These are phyloP conservation scores for Leiothrix lutea DNA, from an alignment of 2,113 vertebrate genomes.

Conservation along the genomic window DNA sequence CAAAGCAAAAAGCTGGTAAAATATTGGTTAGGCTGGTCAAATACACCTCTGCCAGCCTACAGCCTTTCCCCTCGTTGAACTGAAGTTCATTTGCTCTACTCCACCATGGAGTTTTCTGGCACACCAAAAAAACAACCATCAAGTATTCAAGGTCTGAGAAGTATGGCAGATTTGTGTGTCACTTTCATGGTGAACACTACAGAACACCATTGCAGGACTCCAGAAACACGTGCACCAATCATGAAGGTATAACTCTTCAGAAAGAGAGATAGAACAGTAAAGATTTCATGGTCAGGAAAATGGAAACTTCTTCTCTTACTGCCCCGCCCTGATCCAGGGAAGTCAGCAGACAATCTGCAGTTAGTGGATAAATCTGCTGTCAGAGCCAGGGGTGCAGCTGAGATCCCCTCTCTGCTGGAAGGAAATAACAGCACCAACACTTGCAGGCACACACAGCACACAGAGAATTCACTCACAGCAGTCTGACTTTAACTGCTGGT, in stretches of 20 bases:
- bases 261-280: neutral
- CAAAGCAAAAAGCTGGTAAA: neutral
- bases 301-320: neutral
- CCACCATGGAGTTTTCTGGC: neutral
- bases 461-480: neutral
- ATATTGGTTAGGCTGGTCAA: neutral
- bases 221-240: neutral
- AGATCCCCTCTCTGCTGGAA: neutral
- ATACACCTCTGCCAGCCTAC: neutral
- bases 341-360: neutral
- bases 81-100: neutral
- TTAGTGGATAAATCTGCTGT: neutral
- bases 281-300: neutral
- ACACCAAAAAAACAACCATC: rapidly evolving
- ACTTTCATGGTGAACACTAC: neutral
- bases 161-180: neutral
- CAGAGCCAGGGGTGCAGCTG: neutral
- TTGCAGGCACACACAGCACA: neutral
- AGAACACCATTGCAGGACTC: neutral
- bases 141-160: neutral
- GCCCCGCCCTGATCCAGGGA: neutral
- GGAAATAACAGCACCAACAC: neutral
- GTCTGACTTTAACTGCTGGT: neutral
- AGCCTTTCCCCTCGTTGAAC: neutral
- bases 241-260: neutral